phyloP scores from a whole-genome alignment of 2,888 invertebrate genomes.

The Sphaerophoria rueppellii region DNA sequence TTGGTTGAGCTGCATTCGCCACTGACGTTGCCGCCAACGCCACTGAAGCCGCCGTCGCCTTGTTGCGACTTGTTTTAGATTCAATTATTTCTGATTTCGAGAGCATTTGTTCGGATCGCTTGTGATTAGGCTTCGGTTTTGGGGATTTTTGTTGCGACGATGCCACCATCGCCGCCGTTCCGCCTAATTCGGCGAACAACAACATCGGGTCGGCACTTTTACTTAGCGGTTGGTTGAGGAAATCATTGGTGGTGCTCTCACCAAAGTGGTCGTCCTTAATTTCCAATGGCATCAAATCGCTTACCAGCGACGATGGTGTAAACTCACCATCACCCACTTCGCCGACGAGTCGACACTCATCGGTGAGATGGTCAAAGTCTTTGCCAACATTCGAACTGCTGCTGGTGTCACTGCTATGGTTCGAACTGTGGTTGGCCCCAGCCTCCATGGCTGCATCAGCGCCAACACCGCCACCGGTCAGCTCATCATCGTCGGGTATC shows the following conservation, averaged over 20 bases:
- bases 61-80: slow-evolving; percentile 69
- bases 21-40: slow-evolving; percentile 76
- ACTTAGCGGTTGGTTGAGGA: slow-evolving; percentile 77
- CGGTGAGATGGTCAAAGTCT: slow-evolving; percentile 76
- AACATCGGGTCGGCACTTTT: slow-evolving; percentile 79
- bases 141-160: slow-evolving; percentile 61
- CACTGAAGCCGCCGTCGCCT: slow-evolving; percentile 14
- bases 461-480: too few relatives aligned
- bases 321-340: slow-evolving; percentile 7
- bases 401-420: slow-evolving; percentile 75
- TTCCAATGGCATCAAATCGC: slow-evolving; percentile 80
- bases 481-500: slow-evolving; percentile 65
- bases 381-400: slow-evolving; percentile 76
- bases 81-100: slow-evolving; percentile 81
- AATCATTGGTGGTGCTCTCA: slow-evolving; percentile 81
- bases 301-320: slow-evolving; percentile 53
- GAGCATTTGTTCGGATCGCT: slow-evolving; percentile 74
- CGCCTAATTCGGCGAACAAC: slow-evolving; percentile 67
- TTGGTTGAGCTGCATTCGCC: slow-evolving; percentile 69
- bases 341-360: slow-evolving; percentile 38
- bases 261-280: slow-evolving; percentile 87
- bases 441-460: slow-evolving; percentile 23
- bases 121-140: slow-evolving; percentile 64
- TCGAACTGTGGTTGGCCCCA: slow-evolving; percentile 46
- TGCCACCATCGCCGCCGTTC: background rate